phyloP scores from a whole-genome alignment of 2,888 invertebrate species.

The Ischnura elegans region DNA sequence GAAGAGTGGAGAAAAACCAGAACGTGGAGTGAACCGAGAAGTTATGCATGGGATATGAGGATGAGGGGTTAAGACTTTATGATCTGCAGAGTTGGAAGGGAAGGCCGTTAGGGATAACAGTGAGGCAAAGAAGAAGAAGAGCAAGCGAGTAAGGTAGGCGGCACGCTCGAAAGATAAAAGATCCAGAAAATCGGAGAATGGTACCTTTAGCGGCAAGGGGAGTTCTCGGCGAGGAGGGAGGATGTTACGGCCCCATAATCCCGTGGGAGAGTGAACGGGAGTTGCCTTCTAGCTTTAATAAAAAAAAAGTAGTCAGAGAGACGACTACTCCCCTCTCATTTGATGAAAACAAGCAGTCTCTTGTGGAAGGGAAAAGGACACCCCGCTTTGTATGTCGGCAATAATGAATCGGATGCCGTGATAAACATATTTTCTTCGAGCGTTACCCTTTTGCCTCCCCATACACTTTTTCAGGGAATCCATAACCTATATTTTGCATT shows the following conservation, averaged over 20 bases:
- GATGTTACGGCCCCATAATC: neutral
- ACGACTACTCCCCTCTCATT: neutral
- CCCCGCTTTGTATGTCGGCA: too few relatives aligned
- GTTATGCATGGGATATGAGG: neutral
- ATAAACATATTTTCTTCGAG: neutral
- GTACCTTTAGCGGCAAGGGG: neutral
- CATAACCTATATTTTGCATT: too few relatives aligned
- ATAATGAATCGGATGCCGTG: neutral
- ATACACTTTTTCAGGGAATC: too few relatives aligned
- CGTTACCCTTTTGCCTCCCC: too few relatives aligned
- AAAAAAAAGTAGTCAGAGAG: too few relatives aligned
- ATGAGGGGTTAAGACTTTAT: neutral
- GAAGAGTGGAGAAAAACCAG: neutral
- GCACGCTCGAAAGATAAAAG: neutral
- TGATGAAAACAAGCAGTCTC: neutral
- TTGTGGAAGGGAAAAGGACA: neutral
- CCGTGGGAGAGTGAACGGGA: neutral
- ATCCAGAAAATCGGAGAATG: neutral
- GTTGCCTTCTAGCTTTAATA: too few relatives aligned
- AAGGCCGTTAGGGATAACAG: neutral
- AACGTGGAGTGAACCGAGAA: neutral
- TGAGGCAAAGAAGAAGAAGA: neutral
- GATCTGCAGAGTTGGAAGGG: neutral
- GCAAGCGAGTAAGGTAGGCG: neutral
- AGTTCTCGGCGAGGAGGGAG: neutral